Conservation (phyloP, 2,797 vertebrate species). For the Gobio occitaniae region DNA sequence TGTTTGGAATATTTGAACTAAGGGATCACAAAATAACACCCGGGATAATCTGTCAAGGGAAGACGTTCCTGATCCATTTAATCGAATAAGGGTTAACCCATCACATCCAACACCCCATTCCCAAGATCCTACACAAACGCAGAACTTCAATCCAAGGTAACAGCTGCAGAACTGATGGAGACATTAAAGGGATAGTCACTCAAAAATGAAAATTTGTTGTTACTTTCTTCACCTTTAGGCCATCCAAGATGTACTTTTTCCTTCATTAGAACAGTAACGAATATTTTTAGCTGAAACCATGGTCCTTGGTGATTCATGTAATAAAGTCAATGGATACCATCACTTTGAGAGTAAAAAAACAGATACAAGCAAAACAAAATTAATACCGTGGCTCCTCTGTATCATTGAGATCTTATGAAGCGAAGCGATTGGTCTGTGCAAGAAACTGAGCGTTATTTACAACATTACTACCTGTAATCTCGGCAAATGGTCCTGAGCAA, state of each 20-base stretch:
- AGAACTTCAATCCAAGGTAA: neutral
- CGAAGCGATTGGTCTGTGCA: no score
- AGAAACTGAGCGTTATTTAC: no score
- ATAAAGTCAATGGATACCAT: no score
- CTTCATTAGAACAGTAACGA: no score
- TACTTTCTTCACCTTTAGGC: neutral
- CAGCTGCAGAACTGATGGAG: neutral
- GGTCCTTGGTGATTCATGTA: no score
- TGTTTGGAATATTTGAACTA: conserved; percentile 8
- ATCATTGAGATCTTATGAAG: no score
- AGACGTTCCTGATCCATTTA: conserved; percentile 15
- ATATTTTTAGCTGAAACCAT: no score
- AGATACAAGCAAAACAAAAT: no score
- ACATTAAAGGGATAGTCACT: neutral
- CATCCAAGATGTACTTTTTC: neutral
- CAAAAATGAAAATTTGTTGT: neutral
- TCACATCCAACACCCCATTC: conserved; percentile 23
- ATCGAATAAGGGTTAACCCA: conserved; percentile 63
- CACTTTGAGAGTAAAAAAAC: no score
- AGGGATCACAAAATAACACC: conserved; percentile 55
- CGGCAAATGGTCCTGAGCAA: no score
- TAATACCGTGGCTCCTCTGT: no score
- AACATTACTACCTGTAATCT: no score
- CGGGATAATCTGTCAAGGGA: conserved; percentile 47
- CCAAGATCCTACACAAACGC: neutral